Conservation (phyloP, 2,797 vertebrate species). For the Sebastes hubbsi region DNA sequence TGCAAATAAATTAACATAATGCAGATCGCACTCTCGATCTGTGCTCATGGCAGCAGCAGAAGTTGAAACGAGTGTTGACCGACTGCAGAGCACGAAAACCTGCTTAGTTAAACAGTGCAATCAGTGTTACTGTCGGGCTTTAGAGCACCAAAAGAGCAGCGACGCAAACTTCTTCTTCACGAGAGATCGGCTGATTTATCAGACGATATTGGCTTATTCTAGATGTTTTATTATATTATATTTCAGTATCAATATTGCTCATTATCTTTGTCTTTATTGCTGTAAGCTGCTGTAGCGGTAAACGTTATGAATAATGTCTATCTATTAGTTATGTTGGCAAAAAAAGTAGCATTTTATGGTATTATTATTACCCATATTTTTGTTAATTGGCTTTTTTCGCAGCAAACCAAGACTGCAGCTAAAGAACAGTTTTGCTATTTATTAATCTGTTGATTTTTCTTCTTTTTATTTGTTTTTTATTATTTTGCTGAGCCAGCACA, state of each 20-base stretch:
- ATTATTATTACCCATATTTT: too few species aligned
- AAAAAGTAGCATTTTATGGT: too few species aligned
- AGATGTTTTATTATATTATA: not conserved
- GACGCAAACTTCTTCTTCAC: not conserved
- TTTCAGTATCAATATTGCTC: not conserved
- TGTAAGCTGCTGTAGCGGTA: not conserved
- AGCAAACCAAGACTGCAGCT: too few species aligned
- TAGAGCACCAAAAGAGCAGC: constrained; percentile 24
- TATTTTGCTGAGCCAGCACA: not conserved
- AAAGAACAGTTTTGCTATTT: not conserved
- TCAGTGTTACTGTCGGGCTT: constrained; percentile 1
- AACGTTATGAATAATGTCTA: not conserved
- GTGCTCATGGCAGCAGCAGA: constrained; percentile 45
- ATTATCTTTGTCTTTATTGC: not conserved
- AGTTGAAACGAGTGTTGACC: constrained; percentile 38
- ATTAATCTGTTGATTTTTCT: not conserved
- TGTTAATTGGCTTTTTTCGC: too few species aligned
- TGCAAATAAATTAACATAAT: constrained; percentile 73
- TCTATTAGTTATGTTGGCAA: not conserved
- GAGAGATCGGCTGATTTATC: not conserved
- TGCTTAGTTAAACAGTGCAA: constrained; percentile 40
- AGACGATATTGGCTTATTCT: not conserved
- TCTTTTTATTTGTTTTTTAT: not conserved
- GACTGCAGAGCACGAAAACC: constrained; percentile 32
- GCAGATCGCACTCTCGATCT: constrained; percentile 24